These are phyloP conservation scores for Pristiophorus japonicus DNA, from an alignment of 2,113 vertebrate genomes.

Conservation along the genomic window DNA sequence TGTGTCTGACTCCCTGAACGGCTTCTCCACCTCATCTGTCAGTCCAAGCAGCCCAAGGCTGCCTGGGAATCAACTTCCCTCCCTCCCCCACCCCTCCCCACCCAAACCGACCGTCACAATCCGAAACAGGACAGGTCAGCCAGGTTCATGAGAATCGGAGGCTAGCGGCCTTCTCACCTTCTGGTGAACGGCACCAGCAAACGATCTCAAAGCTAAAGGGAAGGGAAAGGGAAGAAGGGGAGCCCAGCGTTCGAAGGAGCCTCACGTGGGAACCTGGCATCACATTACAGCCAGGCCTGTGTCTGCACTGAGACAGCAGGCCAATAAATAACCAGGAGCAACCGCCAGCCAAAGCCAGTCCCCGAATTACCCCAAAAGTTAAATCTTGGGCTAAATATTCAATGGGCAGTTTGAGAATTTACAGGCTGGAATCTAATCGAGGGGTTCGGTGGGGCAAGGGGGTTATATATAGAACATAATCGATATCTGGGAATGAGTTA, in stretches of 20 bases:
- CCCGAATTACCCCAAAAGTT: not conserved
- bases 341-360: not conserved
- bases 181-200: not conserved
- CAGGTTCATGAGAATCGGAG: constrained; percentile 27
- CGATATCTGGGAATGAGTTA: not conserved
- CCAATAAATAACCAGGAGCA: not conserved
- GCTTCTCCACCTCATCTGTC: constrained; percentile 28
- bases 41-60: not conserved
- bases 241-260: not conserved
- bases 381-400: not conserved
- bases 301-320: not conserved
- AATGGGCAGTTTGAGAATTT: not conserved
- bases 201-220: not conserved
- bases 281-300: not conserved
- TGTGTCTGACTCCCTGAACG: not conserved
- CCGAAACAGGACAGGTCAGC: constrained; percentile 24
- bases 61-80: not conserved
- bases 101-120: constrained; percentile 12
- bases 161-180: constrained; percentile 6
- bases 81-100: too few relatives aligned
- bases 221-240: not conserved
- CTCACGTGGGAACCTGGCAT: not conserved
- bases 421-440: not conserved
- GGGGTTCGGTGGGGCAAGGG: too few relatives aligned
- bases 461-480: not conserved